Percentiles rank a stretch among this genome's conserved stretches.
phyloP scores from a whole-genome alignment of 2,888 invertebrate species.

The Bombylius major region DNA sequence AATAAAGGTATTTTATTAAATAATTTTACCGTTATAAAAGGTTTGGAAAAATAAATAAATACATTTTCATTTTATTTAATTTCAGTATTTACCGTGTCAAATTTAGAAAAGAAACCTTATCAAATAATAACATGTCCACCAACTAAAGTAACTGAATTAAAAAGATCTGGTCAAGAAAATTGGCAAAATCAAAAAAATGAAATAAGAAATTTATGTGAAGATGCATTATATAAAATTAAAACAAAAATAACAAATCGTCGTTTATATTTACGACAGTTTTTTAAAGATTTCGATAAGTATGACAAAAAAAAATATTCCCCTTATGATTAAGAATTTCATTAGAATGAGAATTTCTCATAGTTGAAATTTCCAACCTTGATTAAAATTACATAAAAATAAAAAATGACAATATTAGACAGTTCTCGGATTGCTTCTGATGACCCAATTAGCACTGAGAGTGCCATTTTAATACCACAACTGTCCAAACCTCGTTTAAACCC shows the following conservation, averaged over 20 bases:
- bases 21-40: neutral
- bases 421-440: too few relatives aligned
- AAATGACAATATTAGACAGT: too few relatives aligned
- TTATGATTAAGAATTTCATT: too few relatives aligned
- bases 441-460: too few relatives aligned
- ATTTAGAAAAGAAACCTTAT: constrained; percentile 55
- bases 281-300: constrained; percentile 58
- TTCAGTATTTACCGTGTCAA: constrained; percentile 50
- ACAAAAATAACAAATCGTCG: constrained; percentile 47
- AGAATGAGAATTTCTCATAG: too few relatives aligned
- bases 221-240: constrained; percentile 49
- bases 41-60: too few relatives aligned
- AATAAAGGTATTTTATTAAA: constrained; percentile 46
- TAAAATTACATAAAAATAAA: too few relatives aligned
- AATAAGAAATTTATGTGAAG: constrained; percentile 44
- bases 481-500: too few relatives aligned
- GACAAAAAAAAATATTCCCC: too few relatives aligned
- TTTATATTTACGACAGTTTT: constrained; percentile 52
- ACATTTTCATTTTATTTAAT: neutral
- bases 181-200: constrained; percentile 34
- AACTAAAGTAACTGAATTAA: constrained; percentile 38
- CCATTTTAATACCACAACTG: too few relatives aligned
- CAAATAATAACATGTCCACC: constrained; percentile 45
- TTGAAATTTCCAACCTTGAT: too few relatives aligned
- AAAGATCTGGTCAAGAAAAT: constrained; percentile 37